Evolutionary conservation across 2,888 invertebrate species (phyloP), one percentile per base, ranked within the genome.

Genomic region (Thymelicus lineola): DNA sequence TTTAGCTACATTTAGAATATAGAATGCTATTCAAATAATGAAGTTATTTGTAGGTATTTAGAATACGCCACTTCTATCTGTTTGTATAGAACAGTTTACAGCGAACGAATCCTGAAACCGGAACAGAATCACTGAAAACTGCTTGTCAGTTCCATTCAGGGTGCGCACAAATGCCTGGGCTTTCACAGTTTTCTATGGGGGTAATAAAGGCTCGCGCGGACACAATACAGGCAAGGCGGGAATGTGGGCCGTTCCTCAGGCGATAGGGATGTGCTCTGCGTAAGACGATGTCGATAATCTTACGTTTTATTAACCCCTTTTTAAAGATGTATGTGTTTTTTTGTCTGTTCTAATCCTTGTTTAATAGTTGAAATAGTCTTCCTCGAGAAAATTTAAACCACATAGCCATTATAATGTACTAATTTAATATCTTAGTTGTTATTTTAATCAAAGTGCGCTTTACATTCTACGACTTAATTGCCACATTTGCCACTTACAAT

Each of bases 141-240:
- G 86, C 91, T 91, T 91, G 91, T 91, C 83, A 82, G 86, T 83
- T 68, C 79, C 78, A 90, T 92, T 91, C 88, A 91, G 77, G 82
- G 80, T 78, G 86, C 84, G 82, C 91, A 92, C 92, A 93, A 93
- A 91, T 88, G 91, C 90, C 91, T 93, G 92, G 80, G 86, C 89
- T 89, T 93, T 93, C 93, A 93, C 85, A 82, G 88, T 83, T 92
- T 93, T 93, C 91, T 91, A 93, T 91, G 86, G 89, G 82, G 90
- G 91, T 86, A 93, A 93, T 93, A 93, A 92, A 92, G 92, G 92
- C 91, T 92, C 89, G 86, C 90, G 89, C 91, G 91, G 89, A 88
- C 93, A 93, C 93, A 93, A 93, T 93, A 84, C 82, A 80, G 83
- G 85, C 87, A 86, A 89, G 88, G 90, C 87, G 86, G 86, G 86